These are phyloP conservation scores for Lithobates pipiens DNA, from an alignment of 2,797 vertebrate genomes.

Conservation along the genomic window DNA sequence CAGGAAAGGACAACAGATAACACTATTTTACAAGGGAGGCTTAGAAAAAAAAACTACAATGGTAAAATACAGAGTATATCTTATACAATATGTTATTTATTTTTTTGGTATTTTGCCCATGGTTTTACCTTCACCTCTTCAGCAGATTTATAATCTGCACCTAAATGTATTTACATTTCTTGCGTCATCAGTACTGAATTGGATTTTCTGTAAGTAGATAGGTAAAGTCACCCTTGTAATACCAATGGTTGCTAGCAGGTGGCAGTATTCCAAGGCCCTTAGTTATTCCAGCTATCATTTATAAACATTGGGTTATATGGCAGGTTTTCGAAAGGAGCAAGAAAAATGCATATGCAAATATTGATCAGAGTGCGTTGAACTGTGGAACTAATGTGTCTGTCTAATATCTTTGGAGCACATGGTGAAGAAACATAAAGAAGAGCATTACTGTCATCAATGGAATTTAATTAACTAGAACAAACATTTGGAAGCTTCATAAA, in stretches of 20 bases:
- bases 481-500: slow-evolving; percentile 49
- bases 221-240: not conserved
- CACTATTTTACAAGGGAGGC: too few relatives aligned
- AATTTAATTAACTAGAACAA: slow-evolving; percentile 41
- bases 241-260: not conserved
- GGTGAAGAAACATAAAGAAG: slow-evolving; percentile 34
- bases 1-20: too few relatives aligned
- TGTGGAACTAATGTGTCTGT: slow-evolving; percentile 41
- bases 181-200: too few relatives aligned
- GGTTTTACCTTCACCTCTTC: not conserved
- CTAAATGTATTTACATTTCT: not conserved
- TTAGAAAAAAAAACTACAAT: too few relatives aligned
- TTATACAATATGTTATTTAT: not conserved
- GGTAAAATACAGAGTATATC: too few relatives aligned
- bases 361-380: slow-evolving; percentile 24
- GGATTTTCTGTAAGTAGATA: not conserved
- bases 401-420: slow-evolving; percentile 24
- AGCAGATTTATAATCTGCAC: not conserved
- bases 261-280: not conserved
- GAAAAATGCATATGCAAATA: slow-evolving; percentile 17
- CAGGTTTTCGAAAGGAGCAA: not conserved
- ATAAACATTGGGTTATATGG: not conserved
- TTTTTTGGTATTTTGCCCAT: not conserved
- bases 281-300: not conserved
- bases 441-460: slow-evolving; percentile 53